Conservation (phyloP, 1,140 invertebrate species). For the Platorchestia sp. region DNA sequence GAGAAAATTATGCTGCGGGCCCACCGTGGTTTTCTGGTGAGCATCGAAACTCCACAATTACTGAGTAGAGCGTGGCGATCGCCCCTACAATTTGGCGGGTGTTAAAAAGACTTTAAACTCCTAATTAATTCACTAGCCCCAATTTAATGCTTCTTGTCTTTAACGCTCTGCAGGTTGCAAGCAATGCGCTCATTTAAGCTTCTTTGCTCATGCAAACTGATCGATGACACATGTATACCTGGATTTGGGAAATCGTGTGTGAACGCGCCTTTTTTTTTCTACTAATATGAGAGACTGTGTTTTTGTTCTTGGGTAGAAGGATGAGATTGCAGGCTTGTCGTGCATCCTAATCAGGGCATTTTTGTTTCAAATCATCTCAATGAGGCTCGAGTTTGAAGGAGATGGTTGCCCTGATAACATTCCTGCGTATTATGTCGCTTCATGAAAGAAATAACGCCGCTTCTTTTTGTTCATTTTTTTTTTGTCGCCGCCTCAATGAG, state of each 20-base stretch:
- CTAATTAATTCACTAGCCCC: constrained; percentile 20
- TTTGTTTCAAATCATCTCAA: neutral
- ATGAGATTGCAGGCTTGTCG: neutral
- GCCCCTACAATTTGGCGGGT: constrained; percentile 40
- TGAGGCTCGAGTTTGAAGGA: neutral
- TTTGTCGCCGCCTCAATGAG: neutral
- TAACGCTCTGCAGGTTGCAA: neutral
- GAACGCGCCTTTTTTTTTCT: neutral
- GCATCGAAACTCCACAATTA: constrained; percentile 41
- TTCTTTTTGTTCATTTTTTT: neutral
- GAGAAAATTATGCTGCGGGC: neutral
- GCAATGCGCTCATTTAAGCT: neutral
- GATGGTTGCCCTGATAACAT: constrained; percentile 15
- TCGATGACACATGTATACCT: neutral
- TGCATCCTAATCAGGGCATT: neutral
- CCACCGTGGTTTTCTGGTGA: neutral
- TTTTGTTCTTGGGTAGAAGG: neutral
- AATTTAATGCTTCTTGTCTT: constrained; percentile 34
- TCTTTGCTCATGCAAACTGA: neutral
- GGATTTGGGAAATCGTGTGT: neutral
- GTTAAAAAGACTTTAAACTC: constrained; percentile 47
- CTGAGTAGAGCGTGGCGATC: neutral
- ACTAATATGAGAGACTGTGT: neutral
- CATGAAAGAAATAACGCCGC: constrained; percentile 9
- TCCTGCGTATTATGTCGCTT: neutral